phyloP scores from a whole-genome alignment of 1,140 invertebrate species.

The Megalopta genalis region DNA sequence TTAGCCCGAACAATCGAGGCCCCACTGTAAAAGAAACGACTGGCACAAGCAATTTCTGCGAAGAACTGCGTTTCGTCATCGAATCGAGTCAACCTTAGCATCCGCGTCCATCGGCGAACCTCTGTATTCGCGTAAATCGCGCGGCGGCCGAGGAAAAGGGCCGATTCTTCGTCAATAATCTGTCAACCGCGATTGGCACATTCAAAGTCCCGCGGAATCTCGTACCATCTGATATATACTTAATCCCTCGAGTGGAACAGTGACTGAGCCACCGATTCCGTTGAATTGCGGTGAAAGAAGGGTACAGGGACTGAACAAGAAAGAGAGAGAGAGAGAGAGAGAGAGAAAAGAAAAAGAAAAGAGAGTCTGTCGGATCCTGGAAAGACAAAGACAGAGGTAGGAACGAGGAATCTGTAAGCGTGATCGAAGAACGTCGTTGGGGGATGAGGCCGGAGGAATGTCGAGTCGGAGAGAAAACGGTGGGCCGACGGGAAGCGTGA shows the following conservation, averaged over 20 bases:
- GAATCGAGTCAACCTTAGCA: no score
- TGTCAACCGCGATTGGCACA: slow-evolving; percentile 57
- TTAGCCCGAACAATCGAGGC: no score
- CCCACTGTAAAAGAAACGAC: no score
- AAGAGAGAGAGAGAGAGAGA: no score
- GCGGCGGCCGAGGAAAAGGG: background rate
- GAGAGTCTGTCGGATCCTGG: background rate
- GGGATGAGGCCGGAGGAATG: background rate
- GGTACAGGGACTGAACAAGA: no score
- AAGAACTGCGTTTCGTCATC: no score
- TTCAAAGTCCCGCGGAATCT: slow-evolving; percentile 66
- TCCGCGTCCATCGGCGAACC: no score
- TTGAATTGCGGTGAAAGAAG: slow-evolving; percentile 26
- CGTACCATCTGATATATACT: slow-evolving; percentile 67
- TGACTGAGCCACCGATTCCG: slow-evolving; percentile 55
- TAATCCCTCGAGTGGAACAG: slow-evolving; percentile 64
- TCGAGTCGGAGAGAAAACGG: background rate
- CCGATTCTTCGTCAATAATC: slow-evolving; percentile 27
- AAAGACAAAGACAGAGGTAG: background rate
- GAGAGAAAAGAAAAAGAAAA: no score
- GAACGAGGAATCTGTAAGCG: slow-evolving; percentile 23
- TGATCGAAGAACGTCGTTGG: background rate
- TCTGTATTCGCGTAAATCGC: no score
- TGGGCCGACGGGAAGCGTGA: slow-evolving; percentile 8
- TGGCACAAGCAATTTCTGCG: no score